Evolutionary conservation across 1,140 invertebrate genomes (phyloP), one percentile per base, ranked within the genome.

Genomic region (Epicauta chinensis): DNA sequence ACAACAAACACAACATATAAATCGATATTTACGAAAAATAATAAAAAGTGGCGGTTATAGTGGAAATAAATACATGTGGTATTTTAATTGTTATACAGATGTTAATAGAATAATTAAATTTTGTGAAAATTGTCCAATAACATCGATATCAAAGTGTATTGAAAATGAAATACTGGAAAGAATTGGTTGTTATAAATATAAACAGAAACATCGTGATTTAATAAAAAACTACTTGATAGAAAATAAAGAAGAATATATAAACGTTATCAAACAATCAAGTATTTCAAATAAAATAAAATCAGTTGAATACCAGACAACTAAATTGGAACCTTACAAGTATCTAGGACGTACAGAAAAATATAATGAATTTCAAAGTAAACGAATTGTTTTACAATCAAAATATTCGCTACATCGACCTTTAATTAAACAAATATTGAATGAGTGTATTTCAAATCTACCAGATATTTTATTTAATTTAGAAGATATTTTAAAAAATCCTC

Each of bases 321-420:
- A 16, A 14, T 39, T 64, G 9, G 31, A 49, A 40, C 43, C 43
- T 10, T 81, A 75, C 53, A 79, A 80, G 66, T 74, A 72, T 53
- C 60, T 68, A 2, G 82, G 82, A 1, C 65, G 73, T 41, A 83
- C 82, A 1, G 53, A 74, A 13, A 75, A 79, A 59, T 79, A 79
- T 53, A 53, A 71, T 0, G 71, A 71, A 47, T 84, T 78, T 71
- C 34, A 81, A 5, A 73, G 69, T 53, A 79, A 75, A 66, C 75
- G 76, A 16, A 76, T 76, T 14, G 73, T 71, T 50, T 59, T 86
- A 1, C 63, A 71, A 55, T 71, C 71, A 37, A 77, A 69, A 51
- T 73, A 78, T 47, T 73, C 82, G 6, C 66, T 82, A 13, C 65
- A 81, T 13, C 77, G 84, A 60, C 77, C 75, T 12, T 74, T 82